These are phyloP conservation scores for Aphelenchoides avenae DNA, from an alignment of 1,140 invertebrate species.

Conservation along the genomic window DNA sequence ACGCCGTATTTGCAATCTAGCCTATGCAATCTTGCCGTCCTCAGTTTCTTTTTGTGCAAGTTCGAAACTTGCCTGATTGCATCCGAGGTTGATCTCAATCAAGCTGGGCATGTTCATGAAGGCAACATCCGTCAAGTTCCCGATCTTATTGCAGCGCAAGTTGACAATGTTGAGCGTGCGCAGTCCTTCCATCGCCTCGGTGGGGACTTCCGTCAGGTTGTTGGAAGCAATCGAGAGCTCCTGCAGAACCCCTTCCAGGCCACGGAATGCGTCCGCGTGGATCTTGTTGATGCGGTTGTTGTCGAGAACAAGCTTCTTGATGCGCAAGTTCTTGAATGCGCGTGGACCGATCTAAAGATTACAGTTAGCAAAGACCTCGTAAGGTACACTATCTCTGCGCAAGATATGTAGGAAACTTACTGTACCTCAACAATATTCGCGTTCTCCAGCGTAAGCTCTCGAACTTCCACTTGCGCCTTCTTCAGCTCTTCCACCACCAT, in stretches of 20 bases:
- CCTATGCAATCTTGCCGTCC: neutral
- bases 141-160: slow-evolving; percentile 48
- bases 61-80: slow-evolving; percentile 47
- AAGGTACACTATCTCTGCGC: neutral
- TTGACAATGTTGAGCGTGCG: slow-evolving; percentile 45
- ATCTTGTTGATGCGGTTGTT: slow-evolving; percentile 55
- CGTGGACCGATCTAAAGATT: slow-evolving; percentile 48
- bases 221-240: slow-evolving; percentile 51
- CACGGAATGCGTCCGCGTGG: slow-evolving; percentile 51
- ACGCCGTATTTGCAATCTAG: neutral
- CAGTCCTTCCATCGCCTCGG: slow-evolving; percentile 36
- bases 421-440: slow-evolving; percentile 57
- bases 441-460: slow-evolving; percentile 53
- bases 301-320: slow-evolving; percentile 58
- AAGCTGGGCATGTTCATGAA: slow-evolving; percentile 48
- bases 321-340: slow-evolving; percentile 54
- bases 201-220: slow-evolving; percentile 48
- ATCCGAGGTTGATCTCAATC: slow-evolving; percentile 56
- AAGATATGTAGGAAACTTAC: too few species aligned
- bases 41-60: neutral
- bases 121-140: slow-evolving; percentile 41
- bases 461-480: slow-evolving; percentile 46
- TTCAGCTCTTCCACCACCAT: slow-evolving; percentile 54
- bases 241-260: slow-evolving; percentile 52
- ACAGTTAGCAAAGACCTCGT: slow-evolving; percentile 2